Conservation (phyloP, 2,113 vertebrate genomes). For the Passer domesticus region DNA sequence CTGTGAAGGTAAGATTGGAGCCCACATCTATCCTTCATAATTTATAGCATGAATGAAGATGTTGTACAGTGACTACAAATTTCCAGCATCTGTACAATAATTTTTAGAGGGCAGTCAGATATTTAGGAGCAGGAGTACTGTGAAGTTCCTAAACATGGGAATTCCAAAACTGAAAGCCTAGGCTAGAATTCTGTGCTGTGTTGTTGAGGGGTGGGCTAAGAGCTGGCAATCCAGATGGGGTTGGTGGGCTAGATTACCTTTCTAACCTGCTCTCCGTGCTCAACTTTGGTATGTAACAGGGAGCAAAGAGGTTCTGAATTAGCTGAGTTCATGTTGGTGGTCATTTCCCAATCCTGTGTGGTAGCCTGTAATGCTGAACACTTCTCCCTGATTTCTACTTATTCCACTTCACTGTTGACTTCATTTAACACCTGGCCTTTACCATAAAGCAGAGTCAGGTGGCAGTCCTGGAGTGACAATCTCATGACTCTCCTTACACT, state of each 20-base stretch:
- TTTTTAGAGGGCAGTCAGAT: neutral
- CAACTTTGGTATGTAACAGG: neutral
- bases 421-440: neutral
- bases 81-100: neutral
- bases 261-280: neutral
- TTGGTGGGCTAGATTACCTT: neutral
- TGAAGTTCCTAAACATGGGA: neutral
- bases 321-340: neutral
- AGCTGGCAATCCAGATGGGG: neutral
- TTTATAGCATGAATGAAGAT: neutral
- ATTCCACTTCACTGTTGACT: neutral
- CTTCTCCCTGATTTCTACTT: neutral
- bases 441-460: neutral
- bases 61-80: neutral
- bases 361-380: neutral
- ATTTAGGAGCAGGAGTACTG: neutral
- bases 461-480: neutral
- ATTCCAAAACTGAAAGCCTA: neutral
- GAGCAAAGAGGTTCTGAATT: neutral
- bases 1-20: constrained; percentile 37
- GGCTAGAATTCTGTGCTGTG: neutral
- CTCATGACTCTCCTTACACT: neutral
- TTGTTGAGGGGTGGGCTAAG: neutral
- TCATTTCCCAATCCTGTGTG: neutral
- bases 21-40: neutral